These are phyloP conservation scores for Sorex maritimensis DNA, from an alignment of 2,797 vertebrate genomes.

Conservation along the genomic window DNA sequence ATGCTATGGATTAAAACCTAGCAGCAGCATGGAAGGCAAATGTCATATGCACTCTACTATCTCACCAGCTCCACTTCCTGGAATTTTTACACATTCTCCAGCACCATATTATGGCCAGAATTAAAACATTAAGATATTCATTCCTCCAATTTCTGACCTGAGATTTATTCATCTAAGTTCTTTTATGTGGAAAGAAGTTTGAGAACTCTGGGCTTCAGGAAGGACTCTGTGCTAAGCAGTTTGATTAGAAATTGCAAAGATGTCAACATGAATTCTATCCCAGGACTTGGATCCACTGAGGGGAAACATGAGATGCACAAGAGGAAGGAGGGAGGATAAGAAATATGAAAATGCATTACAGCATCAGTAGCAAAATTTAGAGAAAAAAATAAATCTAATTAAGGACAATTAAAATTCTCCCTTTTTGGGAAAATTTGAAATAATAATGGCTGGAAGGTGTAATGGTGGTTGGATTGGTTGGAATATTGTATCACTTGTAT, in stretches of 20 bases:
- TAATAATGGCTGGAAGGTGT: too few relatives aligned
- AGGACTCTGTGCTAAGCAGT: neutral
- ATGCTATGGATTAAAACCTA: too few relatives aligned
- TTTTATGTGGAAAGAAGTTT: neutral
- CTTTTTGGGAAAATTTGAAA: too few relatives aligned
- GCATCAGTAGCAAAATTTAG: neutral
- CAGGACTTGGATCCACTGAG: neutral
- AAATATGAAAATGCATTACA: neutral
- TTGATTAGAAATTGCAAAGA: neutral
- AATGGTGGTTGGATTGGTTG: too few relatives aligned
- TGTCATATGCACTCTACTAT: too few relatives aligned
- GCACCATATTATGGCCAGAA: neutral
- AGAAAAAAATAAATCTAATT: neutral
- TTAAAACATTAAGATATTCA: neutral
- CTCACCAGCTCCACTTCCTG: too few relatives aligned
- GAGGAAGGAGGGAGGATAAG: neutral
- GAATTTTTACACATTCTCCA: too few relatives aligned
- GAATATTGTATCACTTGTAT: too few relatives aligned
- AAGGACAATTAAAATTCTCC: neutral
- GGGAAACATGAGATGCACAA: neutral
- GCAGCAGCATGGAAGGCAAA: too few relatives aligned
- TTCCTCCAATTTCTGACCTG: neutral
- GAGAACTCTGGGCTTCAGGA: neutral
- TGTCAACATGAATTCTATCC: neutral
- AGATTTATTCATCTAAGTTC: neutral